Evolutionary conservation across 2,113 vertebrate species (phyloP).

Genomic region (Caranx melampygus): DNA sequence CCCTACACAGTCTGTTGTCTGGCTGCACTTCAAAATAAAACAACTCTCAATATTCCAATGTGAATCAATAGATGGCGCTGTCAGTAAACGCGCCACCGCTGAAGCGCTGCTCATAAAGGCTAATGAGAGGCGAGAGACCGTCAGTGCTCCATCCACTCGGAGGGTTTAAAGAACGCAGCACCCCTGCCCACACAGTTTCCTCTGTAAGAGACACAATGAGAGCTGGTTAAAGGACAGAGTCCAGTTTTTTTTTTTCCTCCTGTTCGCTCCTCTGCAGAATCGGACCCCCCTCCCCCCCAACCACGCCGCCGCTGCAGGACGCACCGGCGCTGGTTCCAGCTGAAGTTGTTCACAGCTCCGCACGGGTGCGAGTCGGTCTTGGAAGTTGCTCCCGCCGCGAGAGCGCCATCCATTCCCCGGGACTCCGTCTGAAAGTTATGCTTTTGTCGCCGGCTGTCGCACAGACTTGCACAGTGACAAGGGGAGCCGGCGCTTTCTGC

Average conservation of each 20-base stretch:
- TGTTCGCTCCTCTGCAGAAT: background rate
- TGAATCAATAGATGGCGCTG: slow-evolving; percentile 74
- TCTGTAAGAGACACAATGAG: background rate
- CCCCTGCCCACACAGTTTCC: background rate
- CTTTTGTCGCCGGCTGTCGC: background rate
- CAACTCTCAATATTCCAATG: background rate
- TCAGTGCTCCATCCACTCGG: slow-evolving; percentile 36
- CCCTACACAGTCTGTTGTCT: background rate
- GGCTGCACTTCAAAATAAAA: background rate
- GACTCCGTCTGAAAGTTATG: slow-evolving; percentile 50
- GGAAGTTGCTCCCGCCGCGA: slow-evolving; percentile 41
- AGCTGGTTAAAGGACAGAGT: background rate
- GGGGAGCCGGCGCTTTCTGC: slow-evolving; percentile 31
- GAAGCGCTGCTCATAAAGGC: background rate
- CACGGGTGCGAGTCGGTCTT: background rate
- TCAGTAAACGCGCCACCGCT: slow-evolving; percentile 25
- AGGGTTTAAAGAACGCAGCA: slow-evolving; percentile 30
- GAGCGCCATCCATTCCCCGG: background rate
- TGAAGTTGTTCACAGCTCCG: slow-evolving; percentile 43
- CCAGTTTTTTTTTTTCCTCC: background rate
- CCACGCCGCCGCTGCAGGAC: slow-evolving; percentile 16
- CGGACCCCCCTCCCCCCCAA: background rate
- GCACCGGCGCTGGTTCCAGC: slow-evolving; percentile 4
- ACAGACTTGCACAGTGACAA: slow-evolving; percentile 48
- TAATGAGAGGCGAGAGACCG: slow-evolving; percentile 10